These are phyloP conservation scores for Pheosia gnoma DNA, from an alignment of 2,888 invertebrate genomes.

Conservation along the genomic window DNA sequence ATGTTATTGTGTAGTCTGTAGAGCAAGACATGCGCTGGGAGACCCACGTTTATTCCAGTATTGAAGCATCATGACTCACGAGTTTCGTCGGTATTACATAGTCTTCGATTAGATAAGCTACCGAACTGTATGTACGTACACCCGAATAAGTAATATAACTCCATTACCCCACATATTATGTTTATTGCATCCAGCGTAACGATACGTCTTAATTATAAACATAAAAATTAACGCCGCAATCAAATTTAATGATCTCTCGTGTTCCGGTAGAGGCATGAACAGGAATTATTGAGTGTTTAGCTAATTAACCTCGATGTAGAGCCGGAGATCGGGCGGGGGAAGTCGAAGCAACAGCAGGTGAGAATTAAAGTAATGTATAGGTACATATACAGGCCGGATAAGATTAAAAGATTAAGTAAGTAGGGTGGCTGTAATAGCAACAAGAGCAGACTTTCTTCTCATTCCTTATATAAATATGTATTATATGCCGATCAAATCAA, in stretches of 20 bases:
- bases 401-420: not conserved
- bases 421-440: too few species aligned
- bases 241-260: constrained; percentile 24
- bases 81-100: too few species aligned
- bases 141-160: not conserved
- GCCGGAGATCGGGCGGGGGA: not conserved
- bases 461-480: too few species aligned
- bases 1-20: too few species aligned
- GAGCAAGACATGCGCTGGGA: too few species aligned
- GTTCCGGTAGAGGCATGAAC: constrained; percentile 24
- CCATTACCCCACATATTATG: not conserved
- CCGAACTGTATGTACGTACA: not conserved
- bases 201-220: constrained; percentile 24
- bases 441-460: too few species aligned
- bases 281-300: constrained; percentile 1
- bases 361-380: not conserved
- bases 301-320: constrained; percentile 4
- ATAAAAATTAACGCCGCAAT: constrained; percentile 22
- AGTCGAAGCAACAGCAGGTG: constrained; percentile 9
- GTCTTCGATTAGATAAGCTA: not conserved
- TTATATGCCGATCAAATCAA: too few species aligned
- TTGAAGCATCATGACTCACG: too few species aligned
- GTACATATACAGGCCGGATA: not conserved
- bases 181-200: constrained; percentile 12
- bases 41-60: too few species aligned